A percentile compares a stretch with the other conserved stretches of the same genome.
phyloP scores from a whole-genome alignment of 1,140 invertebrate species.

The Bradysia coprophila region DNA sequence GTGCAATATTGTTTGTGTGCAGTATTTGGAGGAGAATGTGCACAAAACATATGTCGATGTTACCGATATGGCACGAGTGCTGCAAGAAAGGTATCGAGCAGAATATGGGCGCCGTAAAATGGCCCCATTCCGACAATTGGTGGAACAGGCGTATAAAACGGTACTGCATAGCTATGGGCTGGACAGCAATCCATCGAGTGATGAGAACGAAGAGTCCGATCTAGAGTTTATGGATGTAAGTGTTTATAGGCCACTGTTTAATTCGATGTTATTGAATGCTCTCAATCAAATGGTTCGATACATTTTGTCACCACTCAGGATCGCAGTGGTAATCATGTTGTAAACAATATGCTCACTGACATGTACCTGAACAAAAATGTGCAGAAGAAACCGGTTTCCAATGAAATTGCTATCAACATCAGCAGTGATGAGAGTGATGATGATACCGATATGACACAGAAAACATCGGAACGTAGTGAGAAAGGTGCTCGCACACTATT shows the following conservation, averaged over 20 bases:
- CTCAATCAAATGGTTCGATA: not conserved
- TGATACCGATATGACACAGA: slow-evolving; percentile 18
- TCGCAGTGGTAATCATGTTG: slow-evolving; percentile 9
- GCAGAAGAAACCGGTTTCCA: no score
- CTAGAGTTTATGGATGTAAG: slow-evolving; percentile 28
- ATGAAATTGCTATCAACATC: no score
- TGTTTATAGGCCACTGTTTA: slow-evolving; percentile 1
- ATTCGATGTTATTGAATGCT: not conserved
- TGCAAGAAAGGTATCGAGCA: slow-evolving; percentile 45
- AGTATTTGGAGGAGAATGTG: slow-evolving; percentile 51
- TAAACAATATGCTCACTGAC: slow-evolving; percentile 26
- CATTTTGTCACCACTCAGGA: not conserved
- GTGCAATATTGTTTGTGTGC: not conserved
- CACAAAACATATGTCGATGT: slow-evolving; percentile 52
- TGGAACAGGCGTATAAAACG: slow-evolving; percentile 36
- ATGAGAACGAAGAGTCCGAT: slow-evolving; percentile 31
- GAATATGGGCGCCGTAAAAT: slow-evolving; percentile 51
- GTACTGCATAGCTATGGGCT: slow-evolving; percentile 34
- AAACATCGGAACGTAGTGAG: not conserved
- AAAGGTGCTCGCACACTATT: no score
- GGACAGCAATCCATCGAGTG: slow-evolving; percentile 28
- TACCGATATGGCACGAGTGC: slow-evolving; percentile 47
- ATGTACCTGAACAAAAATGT: slow-evolving; percentile 32
- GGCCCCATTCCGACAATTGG: slow-evolving; percentile 40
- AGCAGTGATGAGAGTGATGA: slow-evolving; percentile 33